Evolutionary conservation across 2,113 vertebrate species (phyloP), one percentile per base, ranked within the genome.

Genomic region (Pterocles orientalis): DNA sequence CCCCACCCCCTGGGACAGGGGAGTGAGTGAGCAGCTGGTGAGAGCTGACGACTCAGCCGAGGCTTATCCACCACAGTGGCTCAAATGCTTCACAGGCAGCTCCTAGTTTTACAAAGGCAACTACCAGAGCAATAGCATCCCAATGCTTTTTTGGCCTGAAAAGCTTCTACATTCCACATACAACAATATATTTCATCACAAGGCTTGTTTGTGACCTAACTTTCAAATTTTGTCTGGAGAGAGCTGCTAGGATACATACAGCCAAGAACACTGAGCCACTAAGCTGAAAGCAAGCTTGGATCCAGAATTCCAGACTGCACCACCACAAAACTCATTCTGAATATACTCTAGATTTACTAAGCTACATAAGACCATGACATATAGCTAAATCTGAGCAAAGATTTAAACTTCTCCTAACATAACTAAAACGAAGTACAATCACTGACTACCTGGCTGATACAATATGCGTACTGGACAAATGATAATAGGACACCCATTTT

Each of bases 341-440:
- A 54, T 47, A 45, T 12, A 81, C 3, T 8, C 54, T 50, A 21
- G 7, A 29, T 65, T 83, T 80, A 72, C 29, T 57, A 69, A 69
- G 18, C 14, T 41, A n/a, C 4, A 0, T 12, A 45, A 62, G 29
- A 45, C 17, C 3, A 1, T 31, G 53, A 36, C 8, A 18, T n/a
- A 34, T 4, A 77, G 18, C 19, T 43, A 2, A 20, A 76, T 13
- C 64, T 34, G 11, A 82, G 23, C 4, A 76, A 75, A 60, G 13
- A 71, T 10, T 57, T 71, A 58, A 56, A 72, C 64, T 66, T 68
- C 29, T 71, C 20, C 7, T 0, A 2, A 4, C 19, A 4, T 51
- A 83, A 83, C 36, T 70, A 50, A 77, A 91, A 9, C 3, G 43
- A 56, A 54, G 16, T 20, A 58, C 29, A 81, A 57, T 21, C 12